Evolutionary conservation across 2,113 vertebrate species (phyloP), one percentile per base, ranked within the genome.

Genomic region (Pseudolaguvia tuberculata): DNA sequence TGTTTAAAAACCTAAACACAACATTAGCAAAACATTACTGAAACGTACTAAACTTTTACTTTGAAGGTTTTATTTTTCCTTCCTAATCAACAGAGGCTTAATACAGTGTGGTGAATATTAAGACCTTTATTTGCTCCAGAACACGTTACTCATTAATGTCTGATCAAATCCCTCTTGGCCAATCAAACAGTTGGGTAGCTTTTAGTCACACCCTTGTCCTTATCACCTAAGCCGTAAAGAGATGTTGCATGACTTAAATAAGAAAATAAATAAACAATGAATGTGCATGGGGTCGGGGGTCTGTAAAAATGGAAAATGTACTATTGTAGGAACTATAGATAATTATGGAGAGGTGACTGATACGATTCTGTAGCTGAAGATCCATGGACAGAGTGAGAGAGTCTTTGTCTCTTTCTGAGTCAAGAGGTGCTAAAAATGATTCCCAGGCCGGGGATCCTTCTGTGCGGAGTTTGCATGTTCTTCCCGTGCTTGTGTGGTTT

Each of bases 1-100:
- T 20, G 15, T 50, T 6, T 50, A 67, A 23, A 67, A 29, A 67
- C 63, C 23, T 67, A 23, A 45, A 67, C 1, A 13, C 25, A 66
- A 67, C 10, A 50, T 21, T 12, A 50, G 23, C 42, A 50, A 27
- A 23, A 21, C 1, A 48, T 18, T 27, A 48, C 45, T 48, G 45
- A 42, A 50, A 50, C 11, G 14, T 20, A 25, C 17, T 66, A 35
- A 35, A 35, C 31, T 6, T 3, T 45, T 45, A 47, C 45, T 65
- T 48, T 7, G 47, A 8, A 47, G 21, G 42, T 17, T 21, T 48
- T n/a, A 18, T 18, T 7, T 4, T 66, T 17, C 25, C 45, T 29
- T 50, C 63, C 29, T 50, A 20, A 67, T 67, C 45, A 67, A 25
- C 17, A 29, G 23, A 45, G 50, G 45, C 63, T 67, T 45, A 50